phyloP scores from a whole-genome alignment of 2,888 invertebrate genomes.

The Sussaba pulchella region DNA sequence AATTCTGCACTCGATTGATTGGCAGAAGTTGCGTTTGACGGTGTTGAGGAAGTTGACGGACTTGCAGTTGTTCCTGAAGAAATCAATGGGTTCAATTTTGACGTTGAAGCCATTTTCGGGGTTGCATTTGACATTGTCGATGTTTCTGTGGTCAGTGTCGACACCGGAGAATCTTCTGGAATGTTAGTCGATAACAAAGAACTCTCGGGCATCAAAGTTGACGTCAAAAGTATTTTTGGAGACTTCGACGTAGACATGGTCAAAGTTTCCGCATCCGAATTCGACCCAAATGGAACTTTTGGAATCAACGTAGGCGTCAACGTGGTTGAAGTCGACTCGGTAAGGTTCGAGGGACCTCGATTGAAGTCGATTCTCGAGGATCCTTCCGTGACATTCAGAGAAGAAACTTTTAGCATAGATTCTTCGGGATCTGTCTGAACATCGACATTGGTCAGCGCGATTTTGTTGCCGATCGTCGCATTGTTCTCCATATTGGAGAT shows the following conservation, averaged over 20 bases:
- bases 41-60: background rate
- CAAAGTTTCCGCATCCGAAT: background rate
- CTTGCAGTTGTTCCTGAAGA: constrained; percentile 2
- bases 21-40: background rate
- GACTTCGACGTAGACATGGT: background rate
- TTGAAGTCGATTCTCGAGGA: constrained; percentile 60
- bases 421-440: constrained; percentile 68
- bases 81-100: background rate
- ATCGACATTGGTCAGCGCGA: constrained; percentile 55
- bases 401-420: constrained; percentile 68
- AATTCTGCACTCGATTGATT: background rate
- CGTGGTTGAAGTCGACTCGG: background rate
- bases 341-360: background rate
- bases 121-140: background rate
- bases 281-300: background rate
- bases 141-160: background rate
- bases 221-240: background rate
- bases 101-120: background rate
- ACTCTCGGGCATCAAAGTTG: background rate
- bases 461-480: constrained; percentile 13
- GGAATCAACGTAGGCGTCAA: background rate
- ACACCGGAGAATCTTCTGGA: background rate
- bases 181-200: background rate
- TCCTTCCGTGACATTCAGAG: constrained; percentile 69
- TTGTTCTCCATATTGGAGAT: constrained; percentile 51